Evolutionary conservation across 2,113 vertebrate genomes (phyloP).

Genomic region (Terrapene triunguis): DNA sequence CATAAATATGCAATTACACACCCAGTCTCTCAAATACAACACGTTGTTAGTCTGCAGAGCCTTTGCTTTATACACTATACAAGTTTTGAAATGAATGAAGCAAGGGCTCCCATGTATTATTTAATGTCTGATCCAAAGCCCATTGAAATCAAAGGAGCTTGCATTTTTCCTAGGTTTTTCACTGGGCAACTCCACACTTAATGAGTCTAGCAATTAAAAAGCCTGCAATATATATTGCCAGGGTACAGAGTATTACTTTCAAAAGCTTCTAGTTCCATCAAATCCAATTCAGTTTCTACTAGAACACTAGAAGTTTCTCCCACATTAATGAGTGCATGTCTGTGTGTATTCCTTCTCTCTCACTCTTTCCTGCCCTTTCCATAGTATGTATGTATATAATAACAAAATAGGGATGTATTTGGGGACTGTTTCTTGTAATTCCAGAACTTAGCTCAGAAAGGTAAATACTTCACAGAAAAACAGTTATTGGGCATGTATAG

Average conservation of each 20-base stretch:
- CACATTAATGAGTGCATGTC: neutral
- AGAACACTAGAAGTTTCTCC: neutral
- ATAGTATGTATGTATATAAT: neutral
- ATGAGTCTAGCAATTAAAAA: slow-evolving; percentile 20
- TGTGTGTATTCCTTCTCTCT: neutral
- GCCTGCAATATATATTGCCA: neutral
- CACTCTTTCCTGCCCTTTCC: neutral
- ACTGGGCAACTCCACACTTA: neutral
- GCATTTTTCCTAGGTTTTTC: neutral
- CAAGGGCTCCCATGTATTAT: neutral
- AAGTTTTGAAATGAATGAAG: neutral
- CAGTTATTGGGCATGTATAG: neutral
- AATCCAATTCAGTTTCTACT: slow-evolving; percentile 11
- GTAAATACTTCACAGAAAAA: slow-evolving; percentile 10
- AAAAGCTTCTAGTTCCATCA: slow-evolving; percentile 19
- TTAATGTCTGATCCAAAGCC: neutral
- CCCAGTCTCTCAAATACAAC: neutral
- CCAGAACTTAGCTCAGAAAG: neutral
- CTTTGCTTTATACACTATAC: neutral
- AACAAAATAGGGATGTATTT: neutral
- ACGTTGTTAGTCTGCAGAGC: neutral
- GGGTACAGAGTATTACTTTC: neutral
- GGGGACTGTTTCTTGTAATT: neutral
- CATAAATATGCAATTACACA: neutral
- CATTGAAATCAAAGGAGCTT: neutral